Base-by-base conservation (phyloP, 1,140 invertebrate species). In the Drosophila virilis region DNA sequence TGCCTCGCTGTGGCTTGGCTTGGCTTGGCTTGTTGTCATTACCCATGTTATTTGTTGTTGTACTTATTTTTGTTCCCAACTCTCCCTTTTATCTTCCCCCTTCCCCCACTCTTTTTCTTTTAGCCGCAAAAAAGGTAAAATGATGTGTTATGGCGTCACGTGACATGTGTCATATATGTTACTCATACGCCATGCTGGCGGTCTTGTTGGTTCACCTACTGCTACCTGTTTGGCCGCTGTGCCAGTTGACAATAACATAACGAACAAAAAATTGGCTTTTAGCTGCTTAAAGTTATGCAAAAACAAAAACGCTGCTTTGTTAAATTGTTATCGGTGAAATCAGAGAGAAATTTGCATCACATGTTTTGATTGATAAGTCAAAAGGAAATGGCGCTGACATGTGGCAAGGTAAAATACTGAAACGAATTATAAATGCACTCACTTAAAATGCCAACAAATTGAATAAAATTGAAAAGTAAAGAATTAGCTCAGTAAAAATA, bases 91-190 rank as follows among this genome's bases (percentile, higher is more conserved):
- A 5, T 28, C 22, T 28, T 0, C 15, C 0, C 38, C 4, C 55
- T 43, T 43, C 3, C 13, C 33, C 13, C 12, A 32, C 33, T 57
- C 1, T 6, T 8, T 17, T 33, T 17, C 15, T 8, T 9, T 28
- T 2, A 10, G 13, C 45, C 54, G 15, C 22, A 66, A 58, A 59
- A 68, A 57, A 65, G 57, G 73, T 66, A 75, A 79, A 77, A 74
- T 79, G 46, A 77, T 79, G 77, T 79, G 77, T 69, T 77, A 73
- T 74, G 74, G 77, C 74, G 69, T 77, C 74, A 74, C 69, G 70
- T 79, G 77, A 79, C 77, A 74, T 69, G 77, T 79, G 77, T 79
- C 77, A 74, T 73, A 77, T 71, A 79, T 79, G 59, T 69, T 61
- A 77, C 69, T 61, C 68, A 68, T 64, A 79, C 77, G 46, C 58